A percentile compares a stretch with the other conserved stretches of the same genome.
These are phyloP conservation scores for Hoplostethus atlanticus DNA, from an alignment of 2,797 vertebrate species.

Conservation along the genomic window DNA sequence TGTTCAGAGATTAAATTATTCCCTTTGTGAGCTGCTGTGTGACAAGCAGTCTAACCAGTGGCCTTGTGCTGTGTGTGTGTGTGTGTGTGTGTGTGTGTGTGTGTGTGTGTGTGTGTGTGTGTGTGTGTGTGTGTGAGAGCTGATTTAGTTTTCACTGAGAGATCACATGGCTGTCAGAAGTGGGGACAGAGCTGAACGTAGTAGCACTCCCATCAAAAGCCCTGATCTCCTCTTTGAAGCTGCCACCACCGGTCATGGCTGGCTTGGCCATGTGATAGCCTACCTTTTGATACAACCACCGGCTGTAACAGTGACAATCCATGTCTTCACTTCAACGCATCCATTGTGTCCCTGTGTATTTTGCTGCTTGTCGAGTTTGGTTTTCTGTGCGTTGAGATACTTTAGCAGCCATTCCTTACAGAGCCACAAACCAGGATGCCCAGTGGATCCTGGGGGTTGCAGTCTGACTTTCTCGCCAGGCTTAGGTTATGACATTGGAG, in stretches of 20 bases:
- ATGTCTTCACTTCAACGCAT: no score
- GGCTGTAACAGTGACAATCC: no score
- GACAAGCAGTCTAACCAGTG: constrained; percentile 27
- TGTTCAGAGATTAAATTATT: constrained; percentile 62
- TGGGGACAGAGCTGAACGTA: constrained; percentile 36
- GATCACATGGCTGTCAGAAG: constrained; percentile 58
- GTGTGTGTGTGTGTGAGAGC: not conserved
- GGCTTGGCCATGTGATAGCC: no score
- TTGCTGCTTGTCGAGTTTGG: no score
- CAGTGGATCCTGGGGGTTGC: no score
- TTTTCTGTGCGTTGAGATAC: no score
- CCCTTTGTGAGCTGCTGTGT: constrained; percentile 62
- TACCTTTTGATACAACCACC: no score
- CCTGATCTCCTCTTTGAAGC: constrained; percentile 10
- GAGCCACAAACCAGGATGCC: no score
- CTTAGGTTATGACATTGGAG: no score
- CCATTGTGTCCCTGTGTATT: no score
- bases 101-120: constrained; percentile 1
- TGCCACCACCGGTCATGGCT: not conserved
- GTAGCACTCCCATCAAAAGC: constrained; percentile 33
- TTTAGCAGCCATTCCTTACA: no score
- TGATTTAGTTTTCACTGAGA: constrained; percentile 55
- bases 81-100: constrained; percentile 6
- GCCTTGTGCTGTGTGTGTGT: constrained; percentile 5
- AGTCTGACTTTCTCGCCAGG: no score